Conservation (phyloP, 92 coral and sea anemone species). For the Montipora capitata region DNA sequence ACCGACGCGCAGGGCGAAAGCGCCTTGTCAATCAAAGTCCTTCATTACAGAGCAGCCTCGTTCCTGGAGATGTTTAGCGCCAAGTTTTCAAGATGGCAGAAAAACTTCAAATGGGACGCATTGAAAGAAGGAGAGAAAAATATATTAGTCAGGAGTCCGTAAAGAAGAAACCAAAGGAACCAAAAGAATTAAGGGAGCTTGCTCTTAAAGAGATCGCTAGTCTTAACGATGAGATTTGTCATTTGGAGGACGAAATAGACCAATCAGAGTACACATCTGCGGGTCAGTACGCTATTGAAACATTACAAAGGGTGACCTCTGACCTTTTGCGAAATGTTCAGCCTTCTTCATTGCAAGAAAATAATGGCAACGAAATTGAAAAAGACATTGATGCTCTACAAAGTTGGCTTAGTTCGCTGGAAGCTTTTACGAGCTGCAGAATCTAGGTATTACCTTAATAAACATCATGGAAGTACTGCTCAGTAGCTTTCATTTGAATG, state of each 20-base stretch:
- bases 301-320: conserved; percentile 43
- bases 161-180: too few species aligned
- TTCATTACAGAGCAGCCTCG: conserved; percentile 23
- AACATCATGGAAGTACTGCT: too few species aligned
- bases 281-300: too few species aligned
- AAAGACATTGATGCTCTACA: conserved; percentile 39
- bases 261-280: too few species aligned
- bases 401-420: conserved; percentile 57
- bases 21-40: too few species aligned
- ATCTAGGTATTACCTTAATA: too few species aligned
- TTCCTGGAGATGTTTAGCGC: conserved; percentile 41
- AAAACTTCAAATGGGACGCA: conserved; percentile 34
- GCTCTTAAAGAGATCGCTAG: too few species aligned
- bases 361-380: conserved; percentile 27
- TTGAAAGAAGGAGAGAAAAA: neutral
- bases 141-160: conserved; percentile 30
- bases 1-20: too few species aligned
- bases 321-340: conserved; percentile 32
- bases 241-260: too few species aligned
- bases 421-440: conserved; percentile 79
- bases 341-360: conserved; percentile 42
- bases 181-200: too few species aligned
- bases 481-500: too few species aligned
- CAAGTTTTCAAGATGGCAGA: conserved; percentile 26
- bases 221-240: too few species aligned